phyloP scores from a whole-genome alignment of 2,113 vertebrate species.

The Gymnobelideus leadbeateri region DNA sequence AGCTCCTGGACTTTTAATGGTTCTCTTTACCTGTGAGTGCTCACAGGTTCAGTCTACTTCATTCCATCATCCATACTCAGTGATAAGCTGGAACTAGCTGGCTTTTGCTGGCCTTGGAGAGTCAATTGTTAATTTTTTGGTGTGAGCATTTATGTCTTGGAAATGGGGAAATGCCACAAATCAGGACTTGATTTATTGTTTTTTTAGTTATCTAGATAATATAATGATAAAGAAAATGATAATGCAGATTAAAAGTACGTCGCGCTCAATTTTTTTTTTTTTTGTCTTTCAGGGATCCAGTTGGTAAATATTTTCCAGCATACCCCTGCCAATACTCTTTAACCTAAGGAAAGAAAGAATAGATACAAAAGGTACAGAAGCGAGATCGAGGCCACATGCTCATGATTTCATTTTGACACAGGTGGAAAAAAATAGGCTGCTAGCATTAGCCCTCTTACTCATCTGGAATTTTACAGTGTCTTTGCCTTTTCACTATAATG shows the following conservation, averaged over 20 bases:
- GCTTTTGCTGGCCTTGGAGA: background rate
- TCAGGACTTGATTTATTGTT: background rate
- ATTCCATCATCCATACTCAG: background rate
- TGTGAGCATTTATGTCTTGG: background rate
- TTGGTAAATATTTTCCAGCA: background rate
- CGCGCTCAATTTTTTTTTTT: background rate
- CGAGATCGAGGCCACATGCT: background rate
- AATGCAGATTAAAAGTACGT: background rate
- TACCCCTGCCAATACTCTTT: background rate
- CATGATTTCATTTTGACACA: background rate
- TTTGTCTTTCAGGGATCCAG: background rate
- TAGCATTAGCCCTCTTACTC: background rate
- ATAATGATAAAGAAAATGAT: background rate
- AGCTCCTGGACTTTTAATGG: background rate
- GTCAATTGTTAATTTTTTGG: background rate
- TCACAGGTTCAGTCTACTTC: background rate
- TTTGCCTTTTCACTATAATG: background rate
- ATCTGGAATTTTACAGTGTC: background rate
- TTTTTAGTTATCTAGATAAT: background rate
- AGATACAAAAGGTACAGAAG: background rate
- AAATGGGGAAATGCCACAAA: background rate
- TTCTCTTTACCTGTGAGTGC: background rate
- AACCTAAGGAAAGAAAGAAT: background rate
- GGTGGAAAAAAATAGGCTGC: background rate
- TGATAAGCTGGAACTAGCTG: background rate